Conservation (phyloP, 2,797 vertebrate genomes). For the Sphenopsis melanotis region DNA sequence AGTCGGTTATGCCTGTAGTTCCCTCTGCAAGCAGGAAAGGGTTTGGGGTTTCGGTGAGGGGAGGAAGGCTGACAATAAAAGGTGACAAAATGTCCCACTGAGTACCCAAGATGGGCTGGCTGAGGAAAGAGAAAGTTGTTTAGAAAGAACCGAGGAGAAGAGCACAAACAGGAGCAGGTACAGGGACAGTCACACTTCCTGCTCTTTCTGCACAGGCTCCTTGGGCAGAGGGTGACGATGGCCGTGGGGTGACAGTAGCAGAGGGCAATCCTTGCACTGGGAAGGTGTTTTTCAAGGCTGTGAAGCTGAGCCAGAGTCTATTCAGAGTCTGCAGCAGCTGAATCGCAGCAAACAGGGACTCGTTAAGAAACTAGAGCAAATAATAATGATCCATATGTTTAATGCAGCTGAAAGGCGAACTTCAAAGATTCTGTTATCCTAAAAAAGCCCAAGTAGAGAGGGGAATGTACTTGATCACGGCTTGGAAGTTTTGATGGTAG, state of each 20-base stretch:
- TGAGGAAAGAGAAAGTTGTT: background rate
- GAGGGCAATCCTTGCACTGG: background rate
- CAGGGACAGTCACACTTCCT: background rate
- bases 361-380: slow-evolving; percentile 56
- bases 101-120: background rate
- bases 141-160: background rate
- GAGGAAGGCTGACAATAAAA: background rate
- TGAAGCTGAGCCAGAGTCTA: background rate
- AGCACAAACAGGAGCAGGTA: background rate
- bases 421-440: slow-evolving; percentile 50
- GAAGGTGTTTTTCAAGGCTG: background rate
- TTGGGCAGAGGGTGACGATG: background rate
- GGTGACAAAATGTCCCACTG: background rate
- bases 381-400: slow-evolving; percentile 53
- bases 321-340: background rate
- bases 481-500: slow-evolving; percentile 34
- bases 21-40: slow-evolving; percentile 21
- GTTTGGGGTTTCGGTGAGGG: slow-evolving; percentile 29
- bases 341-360: slow-evolving; percentile 19
- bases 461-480: background rate
- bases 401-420: slow-evolving; percentile 32
- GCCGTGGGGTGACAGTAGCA: background rate
- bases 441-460: slow-evolving; percentile 28
- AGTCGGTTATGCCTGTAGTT: background rate
- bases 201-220: background rate